These are phyloP conservation scores for Campoletis raptor DNA, from an alignment of 2,888 invertebrate genomes.

Conservation along the genomic window DNA sequence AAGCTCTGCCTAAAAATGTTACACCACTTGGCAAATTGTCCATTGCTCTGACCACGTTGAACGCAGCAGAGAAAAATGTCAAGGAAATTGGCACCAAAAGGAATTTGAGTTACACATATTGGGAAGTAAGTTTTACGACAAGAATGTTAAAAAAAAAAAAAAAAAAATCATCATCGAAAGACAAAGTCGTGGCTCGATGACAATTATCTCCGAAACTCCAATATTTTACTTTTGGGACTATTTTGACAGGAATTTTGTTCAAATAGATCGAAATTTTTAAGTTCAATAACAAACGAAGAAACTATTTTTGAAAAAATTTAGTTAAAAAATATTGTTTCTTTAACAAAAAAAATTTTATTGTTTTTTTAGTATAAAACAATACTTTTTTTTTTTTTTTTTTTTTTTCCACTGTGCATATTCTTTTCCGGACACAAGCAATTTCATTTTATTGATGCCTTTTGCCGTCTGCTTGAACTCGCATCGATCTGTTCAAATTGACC, in stretches of 20 bases:
- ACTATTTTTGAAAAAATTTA: background rate
- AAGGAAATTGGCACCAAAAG: constrained; percentile 67
- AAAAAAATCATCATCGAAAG: background rate
- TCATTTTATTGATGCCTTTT: background rate
- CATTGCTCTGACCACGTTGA: constrained; percentile 76
- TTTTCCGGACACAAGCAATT: background rate
- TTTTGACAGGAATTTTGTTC: background rate
- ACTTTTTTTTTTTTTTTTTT: background rate
- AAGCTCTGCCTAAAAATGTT: constrained; percentile 74
- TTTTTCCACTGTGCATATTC: background rate
- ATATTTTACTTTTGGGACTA: background rate
- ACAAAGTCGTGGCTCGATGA: no score
- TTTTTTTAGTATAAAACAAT: background rate
- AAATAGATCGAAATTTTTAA: background rate
- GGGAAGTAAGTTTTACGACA: constrained; percentile 76
- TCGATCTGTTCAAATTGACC: constrained; percentile 22
- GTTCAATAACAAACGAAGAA: background rate
- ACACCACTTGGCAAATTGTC: constrained; percentile 76
- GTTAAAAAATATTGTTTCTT: background rate
- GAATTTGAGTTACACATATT: constrained; percentile 74
- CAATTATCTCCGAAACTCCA: no score
- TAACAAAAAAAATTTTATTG: background rate
- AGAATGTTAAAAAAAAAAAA: background rate
- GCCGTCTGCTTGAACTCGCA: background rate
- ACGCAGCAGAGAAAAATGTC: constrained; percentile 70